These are phyloP conservation scores for Ciconia stormi DNA, from an alignment of 2,113 vertebrate genomes.

Conservation along the genomic window DNA sequence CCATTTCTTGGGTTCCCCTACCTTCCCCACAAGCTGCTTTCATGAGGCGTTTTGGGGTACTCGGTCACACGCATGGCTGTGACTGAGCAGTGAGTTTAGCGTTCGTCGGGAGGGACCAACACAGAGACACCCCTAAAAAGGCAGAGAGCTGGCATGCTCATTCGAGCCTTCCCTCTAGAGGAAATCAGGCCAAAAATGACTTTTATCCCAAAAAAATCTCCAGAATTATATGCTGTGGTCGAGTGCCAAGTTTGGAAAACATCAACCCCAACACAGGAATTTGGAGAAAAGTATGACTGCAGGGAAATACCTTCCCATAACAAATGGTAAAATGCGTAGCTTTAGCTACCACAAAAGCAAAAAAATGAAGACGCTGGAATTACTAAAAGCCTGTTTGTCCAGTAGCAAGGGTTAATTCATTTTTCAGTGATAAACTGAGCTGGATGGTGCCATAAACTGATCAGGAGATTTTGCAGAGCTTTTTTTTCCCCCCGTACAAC, in stretches of 20 bases:
- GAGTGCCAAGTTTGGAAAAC: neutral
- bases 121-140: neutral
- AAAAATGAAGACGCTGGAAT: neutral
- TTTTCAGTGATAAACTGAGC: neutral
- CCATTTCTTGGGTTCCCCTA: neutral
- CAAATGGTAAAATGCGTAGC: neutral
- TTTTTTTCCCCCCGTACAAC: fast-evolving
- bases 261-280: neutral
- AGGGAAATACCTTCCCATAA: neutral
- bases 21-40: neutral
- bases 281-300: neutral
- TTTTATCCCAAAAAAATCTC: neutral
- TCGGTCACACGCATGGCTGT: neutral
- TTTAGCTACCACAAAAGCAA: neutral
- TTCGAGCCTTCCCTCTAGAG: neutral
- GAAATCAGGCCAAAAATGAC: neutral
- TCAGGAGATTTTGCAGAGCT: neutral
- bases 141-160: neutral
- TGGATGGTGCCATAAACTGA: neutral
- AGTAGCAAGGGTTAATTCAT: neutral
- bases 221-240: neutral
- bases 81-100: neutral
- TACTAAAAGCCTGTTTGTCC: neutral
- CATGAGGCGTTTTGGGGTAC: neutral
- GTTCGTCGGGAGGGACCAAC: neutral